Conservation (phyloP, 2,797 vertebrate species). For the Eulemur rubriventer region DNA sequence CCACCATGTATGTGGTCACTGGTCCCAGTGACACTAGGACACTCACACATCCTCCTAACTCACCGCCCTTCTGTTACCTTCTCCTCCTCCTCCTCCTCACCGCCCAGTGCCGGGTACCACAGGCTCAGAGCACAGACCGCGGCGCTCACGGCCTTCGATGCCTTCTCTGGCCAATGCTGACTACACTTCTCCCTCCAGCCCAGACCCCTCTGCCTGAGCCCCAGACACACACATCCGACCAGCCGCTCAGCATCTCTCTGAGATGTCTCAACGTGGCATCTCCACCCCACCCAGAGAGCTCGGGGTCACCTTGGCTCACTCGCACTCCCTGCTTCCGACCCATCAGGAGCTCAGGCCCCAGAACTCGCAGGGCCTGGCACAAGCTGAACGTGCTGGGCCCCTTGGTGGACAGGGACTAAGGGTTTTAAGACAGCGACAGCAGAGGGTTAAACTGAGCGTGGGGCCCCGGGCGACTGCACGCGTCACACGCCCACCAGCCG, state of each 20-base stretch:
- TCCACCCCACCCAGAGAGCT: accelerated
- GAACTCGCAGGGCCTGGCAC: accelerated
- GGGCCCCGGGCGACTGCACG: not conserved
- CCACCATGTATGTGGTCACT: not conserved
- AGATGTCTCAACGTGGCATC: accelerated
- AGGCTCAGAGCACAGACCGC: accelerated
- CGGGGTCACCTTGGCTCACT: not conserved
- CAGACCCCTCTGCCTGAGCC: not conserved
- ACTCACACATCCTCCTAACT: not conserved
- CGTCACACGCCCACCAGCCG: not conserved
- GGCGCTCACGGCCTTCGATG: accelerated
- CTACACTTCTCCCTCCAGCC: not conserved
- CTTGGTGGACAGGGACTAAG: accelerated
- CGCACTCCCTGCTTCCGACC: not conserved
- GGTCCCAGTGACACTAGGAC: not conserved
- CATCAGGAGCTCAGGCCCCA: not conserved
- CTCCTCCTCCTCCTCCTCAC: not conserved
- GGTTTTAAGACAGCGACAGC: not conserved
- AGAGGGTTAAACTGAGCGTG: accelerated
- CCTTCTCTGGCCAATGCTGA: not conserved
- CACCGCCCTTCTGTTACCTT: accelerated
- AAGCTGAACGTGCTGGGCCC: accelerated
- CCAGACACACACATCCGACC: not conserved
- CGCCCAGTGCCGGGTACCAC: accelerated
- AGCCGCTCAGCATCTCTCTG: not conserved